Evolutionary conservation across 2,888 invertebrate species (phyloP).

Genomic region (Eilema sororculum): DNA sequence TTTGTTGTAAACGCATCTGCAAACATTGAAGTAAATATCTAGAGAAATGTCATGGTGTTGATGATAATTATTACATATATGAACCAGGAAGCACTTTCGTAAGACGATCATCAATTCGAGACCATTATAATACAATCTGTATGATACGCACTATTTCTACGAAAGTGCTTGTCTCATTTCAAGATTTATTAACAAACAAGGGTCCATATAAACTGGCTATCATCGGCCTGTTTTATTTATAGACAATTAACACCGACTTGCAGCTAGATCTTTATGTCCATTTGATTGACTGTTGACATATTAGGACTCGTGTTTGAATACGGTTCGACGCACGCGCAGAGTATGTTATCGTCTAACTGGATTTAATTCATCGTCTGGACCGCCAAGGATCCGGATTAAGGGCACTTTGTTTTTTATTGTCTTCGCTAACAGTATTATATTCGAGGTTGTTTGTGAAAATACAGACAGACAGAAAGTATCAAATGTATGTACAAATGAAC

Average conservation of each 20-base stretch:
- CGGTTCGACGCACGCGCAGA: conserved; percentile 25
- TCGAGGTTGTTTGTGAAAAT: neutral
- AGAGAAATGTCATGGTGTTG: neutral
- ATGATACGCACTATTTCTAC: conserved; percentile 25
- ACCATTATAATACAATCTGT: conserved; percentile 35
- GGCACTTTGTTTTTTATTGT: conserved; percentile 8
- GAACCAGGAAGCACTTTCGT: conserved; percentile 29
- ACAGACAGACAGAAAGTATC: neutral
- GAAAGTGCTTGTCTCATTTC: conserved; percentile 36
- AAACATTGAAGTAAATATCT: too few species aligned
- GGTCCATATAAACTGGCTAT: conserved; percentile 54
- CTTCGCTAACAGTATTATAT: neutral
- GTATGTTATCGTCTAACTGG: conserved; percentile 6
- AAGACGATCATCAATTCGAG: conserved; percentile 21
- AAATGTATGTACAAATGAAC: neutral
- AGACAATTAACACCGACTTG: conserved; percentile 70
- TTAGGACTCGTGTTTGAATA: conserved; percentile 54
- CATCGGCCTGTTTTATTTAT: conserved; percentile 67
- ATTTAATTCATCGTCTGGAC: conserved; percentile 14
- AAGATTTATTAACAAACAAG: conserved; percentile 47
- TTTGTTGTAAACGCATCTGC: neutral
- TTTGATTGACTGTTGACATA: conserved; percentile 80
- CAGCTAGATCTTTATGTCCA: conserved; percentile 62
- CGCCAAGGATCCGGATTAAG: conserved; percentile 16
- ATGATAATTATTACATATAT: conserved; percentile 28